Conservation (phyloP, 1,140 invertebrate genomes). For the Galendromus occidentalis region DNA sequence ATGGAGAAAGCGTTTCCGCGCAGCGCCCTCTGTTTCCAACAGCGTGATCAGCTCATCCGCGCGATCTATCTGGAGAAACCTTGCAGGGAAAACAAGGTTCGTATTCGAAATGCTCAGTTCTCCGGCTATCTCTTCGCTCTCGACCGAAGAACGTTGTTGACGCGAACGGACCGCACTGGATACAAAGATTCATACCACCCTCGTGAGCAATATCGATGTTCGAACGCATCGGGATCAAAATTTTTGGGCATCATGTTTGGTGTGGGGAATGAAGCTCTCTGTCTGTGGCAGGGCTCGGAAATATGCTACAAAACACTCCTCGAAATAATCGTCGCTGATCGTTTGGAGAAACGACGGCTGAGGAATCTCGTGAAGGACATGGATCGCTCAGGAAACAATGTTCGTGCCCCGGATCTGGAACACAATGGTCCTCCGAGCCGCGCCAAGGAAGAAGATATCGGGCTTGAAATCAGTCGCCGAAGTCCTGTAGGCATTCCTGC, state of each 20-base stretch:
- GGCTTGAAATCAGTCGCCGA: background rate
- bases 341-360: background rate
- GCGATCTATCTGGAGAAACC: background rate
- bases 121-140: too few relatives aligned
- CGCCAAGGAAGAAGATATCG: background rate
- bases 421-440: background rate
- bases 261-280: too few relatives aligned
- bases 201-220: too few relatives aligned
- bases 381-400: background rate
- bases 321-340: background rate
- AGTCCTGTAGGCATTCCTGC: constrained; percentile 6
- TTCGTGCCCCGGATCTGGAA: background rate
- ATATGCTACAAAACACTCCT: background rate
- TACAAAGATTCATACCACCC: too few relatives aligned
- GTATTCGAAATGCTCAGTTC: too few relatives aligned
- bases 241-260: too few relatives aligned
- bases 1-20: background rate
- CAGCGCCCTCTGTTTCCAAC: background rate
- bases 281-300: too few relatives aligned
- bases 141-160: too few relatives aligned
- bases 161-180: too few relatives aligned
- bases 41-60: constrained; percentile 3
- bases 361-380: background rate
- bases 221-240: too few relatives aligned
- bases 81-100: background rate